These are phyloP conservation scores for Paedocypris sp. DNA, from an alignment of 2,113 vertebrate species.

Conservation along the genomic window DNA sequence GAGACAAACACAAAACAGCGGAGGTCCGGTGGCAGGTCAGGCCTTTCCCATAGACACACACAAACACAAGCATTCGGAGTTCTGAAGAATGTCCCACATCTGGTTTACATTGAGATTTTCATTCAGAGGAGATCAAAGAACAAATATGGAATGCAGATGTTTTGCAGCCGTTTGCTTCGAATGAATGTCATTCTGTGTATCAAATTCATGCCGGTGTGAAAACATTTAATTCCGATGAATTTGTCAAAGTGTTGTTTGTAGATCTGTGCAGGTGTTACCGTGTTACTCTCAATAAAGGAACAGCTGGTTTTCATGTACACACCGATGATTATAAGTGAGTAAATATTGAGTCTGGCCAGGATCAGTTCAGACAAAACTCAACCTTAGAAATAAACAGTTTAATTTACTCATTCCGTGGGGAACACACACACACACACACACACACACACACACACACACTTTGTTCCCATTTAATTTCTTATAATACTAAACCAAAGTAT, in stretches of 20 bases:
- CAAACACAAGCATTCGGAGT: not conserved
- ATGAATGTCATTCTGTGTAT: not conserved
- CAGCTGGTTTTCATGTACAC: not conserved
- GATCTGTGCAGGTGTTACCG: too few species aligned
- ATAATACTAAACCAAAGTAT: conserved; percentile 38
- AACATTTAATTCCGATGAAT: too few species aligned
- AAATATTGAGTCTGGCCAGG: conserved; percentile 44
- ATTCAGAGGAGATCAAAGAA: conserved; percentile 19
- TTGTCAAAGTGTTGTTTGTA: too few species aligned
- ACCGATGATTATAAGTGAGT: conserved; percentile 12
- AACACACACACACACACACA: conserved; percentile 7
- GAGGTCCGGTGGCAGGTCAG: conserved; percentile 32
- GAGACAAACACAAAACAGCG: conserved; percentile 35
- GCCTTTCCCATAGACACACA: conserved; percentile 31
- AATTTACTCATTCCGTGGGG: too few species aligned
- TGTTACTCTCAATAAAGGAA: not conserved
- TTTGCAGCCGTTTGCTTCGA: conserved; percentile 3
- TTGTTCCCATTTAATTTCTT: conserved; percentile 24
- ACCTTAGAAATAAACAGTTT: too few species aligned
- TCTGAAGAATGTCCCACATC: conserved; percentile 32
- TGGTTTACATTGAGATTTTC: conserved; percentile 34
- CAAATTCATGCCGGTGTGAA: not conserved
- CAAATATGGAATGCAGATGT: conserved; percentile 28
- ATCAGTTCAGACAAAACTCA: too few species aligned
- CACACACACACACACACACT: conserved; percentile 1